Evolutionary conservation across 2,888 invertebrate species (phyloP), one percentile per base, ranked within the genome.

Genomic region (Caenorhabditis sp.): DNA sequence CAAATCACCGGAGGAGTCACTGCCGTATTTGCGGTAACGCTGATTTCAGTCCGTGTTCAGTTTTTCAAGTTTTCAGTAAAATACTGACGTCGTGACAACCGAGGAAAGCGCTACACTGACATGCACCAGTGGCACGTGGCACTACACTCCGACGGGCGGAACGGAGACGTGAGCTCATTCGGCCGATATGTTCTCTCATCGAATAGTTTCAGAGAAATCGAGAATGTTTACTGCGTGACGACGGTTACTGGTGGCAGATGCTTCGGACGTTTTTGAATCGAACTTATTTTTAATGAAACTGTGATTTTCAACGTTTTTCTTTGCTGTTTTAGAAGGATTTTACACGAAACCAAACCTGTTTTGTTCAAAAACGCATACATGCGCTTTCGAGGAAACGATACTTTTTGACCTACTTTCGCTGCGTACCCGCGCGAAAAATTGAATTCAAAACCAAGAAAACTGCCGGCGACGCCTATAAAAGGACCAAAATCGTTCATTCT

Each of bases 391-490:
- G n/a, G n/a, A n/a, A n/a, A n/a, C 17, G 0, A 32, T 8, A 2
- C 24, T 30, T 50, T 62, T 63, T 63, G 52, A 43, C 35, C 63
- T 41, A 32, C 15, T 52, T 35, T 48, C 26, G 9, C 17, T 32
- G 15, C 9, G 35, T 20, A 13, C 11, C 11, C 13, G 20, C 55
- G 45, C 43, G 22, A 35, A 35, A 32, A 24, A n/a, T 45, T 22
- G 22, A 5, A 26, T 45, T 45, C n/a, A 15, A 15, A n/a, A 20
- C 17, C 9, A 35, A 48, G 37, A 37, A 15, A 30, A 17, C 30
- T 15, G 9, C 15, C 11, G 11, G 26, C 2, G n/a, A 41, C 45
- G 63, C 22, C 53, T 63, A 65, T 65, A 65, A 65, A 65, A 55
- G 46, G 39, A 6, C 27, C 3, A 27, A 35, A 35, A 35, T 35